Conservation (phyloP, 2,797 vertebrate genomes). For the Threskiornis aethiopicus region DNA sequence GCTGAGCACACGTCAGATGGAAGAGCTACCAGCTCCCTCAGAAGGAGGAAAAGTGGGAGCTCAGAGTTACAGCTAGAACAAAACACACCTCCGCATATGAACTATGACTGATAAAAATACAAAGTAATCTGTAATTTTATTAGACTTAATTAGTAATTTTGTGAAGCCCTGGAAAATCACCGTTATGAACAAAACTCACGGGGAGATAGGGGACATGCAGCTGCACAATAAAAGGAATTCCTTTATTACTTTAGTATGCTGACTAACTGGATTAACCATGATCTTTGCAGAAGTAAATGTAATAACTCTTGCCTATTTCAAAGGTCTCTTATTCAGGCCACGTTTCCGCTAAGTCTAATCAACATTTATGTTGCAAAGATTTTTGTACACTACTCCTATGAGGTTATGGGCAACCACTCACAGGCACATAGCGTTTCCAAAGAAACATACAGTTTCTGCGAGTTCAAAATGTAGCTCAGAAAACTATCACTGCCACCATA, state of each 20-base stretch:
- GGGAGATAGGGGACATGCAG: not conserved
- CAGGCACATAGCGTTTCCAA: not conserved
- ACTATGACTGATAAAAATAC: not conserved
- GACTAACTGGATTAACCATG: not conserved
- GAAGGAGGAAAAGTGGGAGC: not conserved
- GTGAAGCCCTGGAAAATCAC: not conserved
- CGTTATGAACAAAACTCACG: not conserved
- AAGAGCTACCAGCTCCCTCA: not conserved
- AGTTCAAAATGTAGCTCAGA: not conserved
- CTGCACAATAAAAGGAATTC: not conserved
- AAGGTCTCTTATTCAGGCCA: not conserved
- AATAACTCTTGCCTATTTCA: not conserved
- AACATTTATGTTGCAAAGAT: not conserved
- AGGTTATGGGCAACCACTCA: not conserved
- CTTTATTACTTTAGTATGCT: not conserved
- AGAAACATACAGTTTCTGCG: not conserved
- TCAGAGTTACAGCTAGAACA: not conserved
- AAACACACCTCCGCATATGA: not conserved
- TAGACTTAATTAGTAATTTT: not conserved
- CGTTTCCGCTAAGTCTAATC: not conserved
- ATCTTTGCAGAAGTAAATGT: not conserved
- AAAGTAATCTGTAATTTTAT: not conserved
- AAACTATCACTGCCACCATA: not conserved
- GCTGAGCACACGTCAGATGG: rapidly evolving
- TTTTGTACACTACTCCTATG: not conserved